Base-by-base conservation (phyloP, 2,888 invertebrate genomes). In the Drosophila niveifrons region DNA sequence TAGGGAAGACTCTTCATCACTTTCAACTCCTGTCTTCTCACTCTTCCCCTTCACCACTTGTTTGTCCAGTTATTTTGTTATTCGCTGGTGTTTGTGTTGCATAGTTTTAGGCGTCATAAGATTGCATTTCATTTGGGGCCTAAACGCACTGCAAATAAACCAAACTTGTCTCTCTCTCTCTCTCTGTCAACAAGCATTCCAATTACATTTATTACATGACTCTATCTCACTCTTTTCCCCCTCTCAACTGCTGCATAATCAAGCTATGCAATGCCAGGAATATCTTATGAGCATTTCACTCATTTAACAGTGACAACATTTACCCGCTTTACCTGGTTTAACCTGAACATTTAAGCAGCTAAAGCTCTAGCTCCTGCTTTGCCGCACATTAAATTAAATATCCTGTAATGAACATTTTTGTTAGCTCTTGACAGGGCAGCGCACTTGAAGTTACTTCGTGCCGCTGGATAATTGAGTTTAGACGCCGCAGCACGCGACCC, bases 371-470 rank as follows among this genome's bases (percentile, higher is more conserved):
- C 39, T 11, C 17, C 29, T 17, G 3, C 17, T 8, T 18, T 48
- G 3, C n/a, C 3, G 0, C 28, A 65, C 74, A 67, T 72, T 79
- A 79, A 85, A 79, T 79, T 65, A 72, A 82, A 82, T 79, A 69
- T 79, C 80, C 77, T 77, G 80, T 72, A 85, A 83, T 88, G 82
- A 79, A 77, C 61, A 77, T 85, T 88, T 72, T 71, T 70, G 68
- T 69, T 67, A 50, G 56, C 67, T 59, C 67, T 59, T 63, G 72
- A 55, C 61, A 66, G 62, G 70, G 53, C 46, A 39, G 17, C 52
- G 47, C 13, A 44, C 61, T 58, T 62, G 18, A 28, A 50, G 57
- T 73, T 72, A 43, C 64, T 64, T 62, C 79, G 79, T 84, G 80
- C 75, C 72, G 80, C 67, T 53, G 69, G 64, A 86, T 80, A 82